These are phyloP conservation scores for Metaphire vulgaris DNA, from an alignment of 1,140 invertebrate genomes.

Conservation along the genomic window DNA sequence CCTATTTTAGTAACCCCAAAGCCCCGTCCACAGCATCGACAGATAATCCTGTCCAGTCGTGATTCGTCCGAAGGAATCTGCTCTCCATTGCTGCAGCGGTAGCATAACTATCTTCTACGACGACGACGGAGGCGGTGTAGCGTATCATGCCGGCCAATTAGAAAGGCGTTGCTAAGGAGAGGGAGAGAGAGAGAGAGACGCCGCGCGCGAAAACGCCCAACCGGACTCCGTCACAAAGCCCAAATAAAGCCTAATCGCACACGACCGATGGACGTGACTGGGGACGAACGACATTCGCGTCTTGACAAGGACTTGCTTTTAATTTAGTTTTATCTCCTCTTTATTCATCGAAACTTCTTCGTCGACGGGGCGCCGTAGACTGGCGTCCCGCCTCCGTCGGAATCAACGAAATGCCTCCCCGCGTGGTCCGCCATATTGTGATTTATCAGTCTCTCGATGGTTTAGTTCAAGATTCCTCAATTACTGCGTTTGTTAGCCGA, in stretches of 20 bases:
- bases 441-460: background rate
- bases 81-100: background rate
- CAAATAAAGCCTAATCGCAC: background rate
- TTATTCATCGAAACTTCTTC: background rate
- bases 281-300: background rate
- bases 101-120: background rate
- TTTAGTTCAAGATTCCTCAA: background rate
- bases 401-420: background rate
- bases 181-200: background rate
- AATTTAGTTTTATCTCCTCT: background rate
- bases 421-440: background rate
- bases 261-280: background rate
- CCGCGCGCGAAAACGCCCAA: too few relatives aligned
- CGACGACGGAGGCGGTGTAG: too few relatives aligned
- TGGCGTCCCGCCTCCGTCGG: background rate
- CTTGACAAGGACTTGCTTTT: background rate
- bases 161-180: background rate
- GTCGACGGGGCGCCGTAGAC: background rate
- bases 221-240: background rate
- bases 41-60: background rate
- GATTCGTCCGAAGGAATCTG: background rate
- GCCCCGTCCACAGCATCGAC: too few relatives aligned
- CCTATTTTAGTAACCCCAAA: background rate
- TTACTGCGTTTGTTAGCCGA: background rate
- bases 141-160: background rate